These are phyloP conservation scores for Syngnathoides biaculeatus DNA, from an alignment of 2,113 vertebrate genomes.

Conservation along the genomic window DNA sequence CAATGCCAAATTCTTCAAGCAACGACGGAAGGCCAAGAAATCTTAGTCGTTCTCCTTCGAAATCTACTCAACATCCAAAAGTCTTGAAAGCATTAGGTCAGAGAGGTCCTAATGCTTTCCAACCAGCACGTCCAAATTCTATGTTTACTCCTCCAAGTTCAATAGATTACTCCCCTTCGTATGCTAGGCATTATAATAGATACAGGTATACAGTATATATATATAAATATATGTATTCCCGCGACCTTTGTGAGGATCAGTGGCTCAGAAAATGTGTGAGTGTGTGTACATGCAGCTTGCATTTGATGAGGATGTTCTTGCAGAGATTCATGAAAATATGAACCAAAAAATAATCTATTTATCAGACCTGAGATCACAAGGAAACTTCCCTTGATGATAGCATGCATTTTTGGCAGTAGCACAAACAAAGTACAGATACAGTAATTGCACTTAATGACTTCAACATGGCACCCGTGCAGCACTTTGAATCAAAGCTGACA, in stretches of 20 bases:
- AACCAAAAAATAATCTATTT: constrained; percentile 20
- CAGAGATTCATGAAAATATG: constrained; percentile 15
- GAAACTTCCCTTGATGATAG: constrained; percentile 45
- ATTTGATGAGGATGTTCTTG: constrained; percentile 8
- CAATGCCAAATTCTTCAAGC: constrained; percentile 61
- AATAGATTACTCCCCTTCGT: constrained; percentile 4
- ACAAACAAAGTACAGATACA: constrained; percentile 48
- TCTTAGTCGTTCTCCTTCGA: constrained; percentile 51
- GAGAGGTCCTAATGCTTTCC: constrained; percentile 14
- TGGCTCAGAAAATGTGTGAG: no score
- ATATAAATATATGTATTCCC: neutral
- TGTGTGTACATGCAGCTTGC: neutral
- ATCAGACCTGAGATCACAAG: constrained; percentile 23
- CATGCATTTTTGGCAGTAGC: constrained; percentile 65
- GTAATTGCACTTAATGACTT: constrained; percentile 56
- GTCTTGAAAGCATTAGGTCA: constrained; percentile 26
- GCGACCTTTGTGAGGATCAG: no score
- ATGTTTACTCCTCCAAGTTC: constrained; percentile 3
- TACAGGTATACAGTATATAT: no score
- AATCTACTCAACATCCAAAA: constrained; percentile 57
- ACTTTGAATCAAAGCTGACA: neutral
- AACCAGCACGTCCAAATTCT: constrained; percentile 19
- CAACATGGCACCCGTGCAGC: constrained; percentile 35
- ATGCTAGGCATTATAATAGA: neutral
- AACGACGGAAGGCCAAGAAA: constrained; percentile 52